Evolutionary conservation across 92 coral and sea anemone genomes (phyloP).

Genomic region (Bergia puertoricense): DNA sequence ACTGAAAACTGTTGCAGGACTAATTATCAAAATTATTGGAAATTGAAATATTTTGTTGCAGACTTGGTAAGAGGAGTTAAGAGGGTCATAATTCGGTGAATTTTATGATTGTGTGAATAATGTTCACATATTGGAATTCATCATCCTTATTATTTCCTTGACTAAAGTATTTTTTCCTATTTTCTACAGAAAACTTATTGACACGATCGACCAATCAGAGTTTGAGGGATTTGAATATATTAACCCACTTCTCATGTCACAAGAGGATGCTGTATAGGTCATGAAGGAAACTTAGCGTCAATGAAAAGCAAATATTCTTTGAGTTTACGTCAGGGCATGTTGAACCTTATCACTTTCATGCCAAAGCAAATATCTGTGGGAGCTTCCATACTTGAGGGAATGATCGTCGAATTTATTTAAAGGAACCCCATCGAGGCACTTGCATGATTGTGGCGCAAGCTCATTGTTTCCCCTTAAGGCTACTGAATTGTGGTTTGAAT

Average conservation of each 20-base stretch:
- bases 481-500: too few species aligned
- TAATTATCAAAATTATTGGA: too few species aligned
- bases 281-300: background rate
- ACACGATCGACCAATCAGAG: conserved; percentile 97
- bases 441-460: too few species aligned
- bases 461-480: too few species aligned
- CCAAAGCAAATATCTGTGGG: background rate
- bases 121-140: background rate
- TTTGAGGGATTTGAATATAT: conserved; percentile 98
- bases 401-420: too few species aligned
- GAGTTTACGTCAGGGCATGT: background rate
- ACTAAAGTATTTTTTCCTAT: background rate
- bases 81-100: too few species aligned
- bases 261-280: conserved; percentile 86
- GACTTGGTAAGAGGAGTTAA: too few species aligned
- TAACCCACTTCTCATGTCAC: conserved; percentile 95
- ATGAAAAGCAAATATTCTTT: background rate
- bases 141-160: background rate
- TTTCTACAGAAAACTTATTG: conserved; percentile 80
- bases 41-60: too few species aligned
- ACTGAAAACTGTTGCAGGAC: too few species aligned
- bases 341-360: background rate
- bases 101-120: too few species aligned
- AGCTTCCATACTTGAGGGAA: too few species aligned
- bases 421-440: too few species aligned